phyloP scores from a whole-genome alignment of 2,113 vertebrate species.

The Probosciger aterrimus region DNA sequence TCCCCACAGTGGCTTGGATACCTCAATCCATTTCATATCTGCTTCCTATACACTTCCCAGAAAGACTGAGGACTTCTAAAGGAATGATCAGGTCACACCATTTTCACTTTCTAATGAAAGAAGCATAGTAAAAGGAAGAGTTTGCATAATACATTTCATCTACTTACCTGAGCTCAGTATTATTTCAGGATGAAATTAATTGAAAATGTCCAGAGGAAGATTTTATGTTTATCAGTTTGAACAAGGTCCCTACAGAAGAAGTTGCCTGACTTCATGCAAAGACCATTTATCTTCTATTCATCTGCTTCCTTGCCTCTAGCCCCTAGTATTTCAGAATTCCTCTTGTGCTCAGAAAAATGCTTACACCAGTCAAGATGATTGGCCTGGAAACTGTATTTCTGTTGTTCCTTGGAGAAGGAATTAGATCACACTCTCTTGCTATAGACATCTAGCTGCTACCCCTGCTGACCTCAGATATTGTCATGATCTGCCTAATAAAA shows the following conservation, averaged over 20 bases:
- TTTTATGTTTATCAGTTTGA: not conserved
- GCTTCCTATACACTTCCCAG: not conserved
- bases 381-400: not conserved
- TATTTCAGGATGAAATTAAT: not conserved
- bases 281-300: not conserved
- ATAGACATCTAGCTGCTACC: not conserved
- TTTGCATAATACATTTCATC: not conserved
- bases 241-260: fast-evolving
- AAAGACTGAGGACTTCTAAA: not conserved
- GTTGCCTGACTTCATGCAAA: not conserved
- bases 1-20: not conserved
- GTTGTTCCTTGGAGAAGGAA: not conserved
- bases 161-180: not conserved
- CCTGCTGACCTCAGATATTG: not conserved
- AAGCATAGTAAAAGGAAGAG: not conserved
- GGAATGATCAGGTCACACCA: not conserved
- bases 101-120: not conserved
- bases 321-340: not conserved
- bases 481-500: not conserved
- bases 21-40: not conserved
- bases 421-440: not conserved
- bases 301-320: not conserved
- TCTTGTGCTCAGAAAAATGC: not conserved
- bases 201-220: not conserved
- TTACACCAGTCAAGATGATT: not conserved